A percentile compares a stretch with the other conserved stretches of the same genome.
These are phyloP conservation scores for Mastomys coucha DNA, from an alignment of 2,113 vertebrate genomes.

Conservation along the genomic window DNA sequence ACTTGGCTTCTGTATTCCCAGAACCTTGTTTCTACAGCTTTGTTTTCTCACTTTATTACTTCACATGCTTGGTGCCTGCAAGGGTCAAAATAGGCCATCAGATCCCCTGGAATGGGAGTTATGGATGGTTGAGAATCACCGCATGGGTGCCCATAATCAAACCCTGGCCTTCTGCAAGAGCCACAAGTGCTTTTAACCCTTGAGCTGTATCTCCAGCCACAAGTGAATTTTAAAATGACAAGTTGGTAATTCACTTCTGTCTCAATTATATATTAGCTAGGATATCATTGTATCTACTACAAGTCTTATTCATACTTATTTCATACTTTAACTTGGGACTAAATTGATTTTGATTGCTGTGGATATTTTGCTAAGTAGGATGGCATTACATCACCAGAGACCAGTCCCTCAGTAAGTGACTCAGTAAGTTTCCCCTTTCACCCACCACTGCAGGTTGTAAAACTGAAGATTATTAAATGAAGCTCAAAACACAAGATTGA, in stretches of 20 bases:
- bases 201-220: neutral
- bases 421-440: neutral
- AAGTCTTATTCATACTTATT: neutral
- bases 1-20: too few relatives aligned
- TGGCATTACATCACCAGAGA: neutral
- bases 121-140: neutral
- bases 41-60: too few relatives aligned
- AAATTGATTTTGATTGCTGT: constrained; percentile 7
- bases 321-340: neutral
- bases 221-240: neutral
- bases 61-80: neutral
- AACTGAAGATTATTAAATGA: neutral
- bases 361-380: neutral
- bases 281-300: neutral
- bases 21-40: too few relatives aligned
- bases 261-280: neutral
- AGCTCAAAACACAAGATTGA: neutral
- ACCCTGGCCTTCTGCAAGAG: neutral
- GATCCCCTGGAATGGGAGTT: neutral
- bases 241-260: neutral
- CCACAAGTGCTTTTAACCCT: neutral
- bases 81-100: neutral
- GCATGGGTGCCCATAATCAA: neutral
- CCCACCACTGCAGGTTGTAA: neutral
- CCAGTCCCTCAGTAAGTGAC: neutral